Conservation (phyloP, 2,113 vertebrate species). For the Grus americana region DNA sequence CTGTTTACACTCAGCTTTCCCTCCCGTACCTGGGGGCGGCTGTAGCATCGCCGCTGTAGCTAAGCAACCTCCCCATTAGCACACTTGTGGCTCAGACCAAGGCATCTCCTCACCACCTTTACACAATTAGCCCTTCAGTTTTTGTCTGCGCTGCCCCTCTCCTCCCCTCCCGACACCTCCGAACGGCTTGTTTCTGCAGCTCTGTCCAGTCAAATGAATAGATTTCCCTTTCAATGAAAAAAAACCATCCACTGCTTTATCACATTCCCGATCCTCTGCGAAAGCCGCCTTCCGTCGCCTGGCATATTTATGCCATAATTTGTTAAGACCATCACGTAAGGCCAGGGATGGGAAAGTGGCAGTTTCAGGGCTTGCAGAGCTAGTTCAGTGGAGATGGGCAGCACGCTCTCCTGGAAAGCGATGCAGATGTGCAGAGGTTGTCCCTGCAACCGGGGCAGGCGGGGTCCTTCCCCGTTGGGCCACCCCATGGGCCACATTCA, state of each 20-base stretch:
- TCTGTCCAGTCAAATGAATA: neutral
- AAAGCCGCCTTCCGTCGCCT: neutral
- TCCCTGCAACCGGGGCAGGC: neutral
- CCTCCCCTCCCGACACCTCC: neutral
- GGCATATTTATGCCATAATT: slow-evolving; percentile 34
- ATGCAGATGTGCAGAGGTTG: neutral
- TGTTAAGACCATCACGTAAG: slow-evolving; percentile 17
- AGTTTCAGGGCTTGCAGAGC: slow-evolving; percentile 6
- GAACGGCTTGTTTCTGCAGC: neutral
- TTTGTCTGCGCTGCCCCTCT: neutral
- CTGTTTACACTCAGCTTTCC: neutral
- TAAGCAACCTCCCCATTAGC: slow-evolving; percentile 55
- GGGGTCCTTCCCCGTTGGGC: neutral
- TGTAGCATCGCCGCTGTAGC: neutral
- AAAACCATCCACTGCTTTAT: neutral
- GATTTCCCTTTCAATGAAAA: neutral
- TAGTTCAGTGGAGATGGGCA: neutral
- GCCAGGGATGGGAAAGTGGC: neutral
- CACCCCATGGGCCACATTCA: neutral
- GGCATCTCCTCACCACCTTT: neutral
- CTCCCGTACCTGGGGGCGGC: neutral
- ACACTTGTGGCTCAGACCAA: neutral
- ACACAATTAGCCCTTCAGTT: neutral
- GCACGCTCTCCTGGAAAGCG: neutral
- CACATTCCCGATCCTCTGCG: neutral